Evolutionary conservation across 2,888 invertebrate genomes (phyloP), one percentile per base, ranked within the genome.

Genomic region (Conops quadrifasciatus): DNA sequence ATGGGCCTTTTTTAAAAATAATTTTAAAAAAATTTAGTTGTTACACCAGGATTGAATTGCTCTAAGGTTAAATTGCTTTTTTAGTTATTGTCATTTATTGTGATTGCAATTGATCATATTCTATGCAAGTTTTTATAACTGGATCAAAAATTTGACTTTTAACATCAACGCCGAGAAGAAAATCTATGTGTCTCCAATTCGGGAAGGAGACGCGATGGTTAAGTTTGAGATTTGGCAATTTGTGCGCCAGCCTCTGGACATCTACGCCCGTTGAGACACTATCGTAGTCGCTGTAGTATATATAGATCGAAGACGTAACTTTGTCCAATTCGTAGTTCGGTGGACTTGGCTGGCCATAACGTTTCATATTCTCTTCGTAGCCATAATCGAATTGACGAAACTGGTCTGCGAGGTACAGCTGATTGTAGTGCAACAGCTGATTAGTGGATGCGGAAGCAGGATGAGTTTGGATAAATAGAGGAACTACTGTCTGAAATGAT

Each of bases 361-460:
- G 7, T 0, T 66, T 19, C n/a, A 64, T 24, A 58, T 77, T 79
- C 24, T 58, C 45, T 9, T 26, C 51, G 1, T 1, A 0, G 7
- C 78, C 78, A 24, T 72, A 73, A 67, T 74, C 69, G 24, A 67
- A 60, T 19, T 73, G 70, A 36, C 71, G 64, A 36, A 73, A 73
- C 2, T 60, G 45, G 2, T 67, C 66, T 21, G 67, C 60, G 13
- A 65, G 67, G 45, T 71, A 73, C 45, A 67, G 67, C 36, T 73
- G 73, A 60, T 63, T 60, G 47, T 65, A 73, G 47, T 73, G 73
- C 9, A 73, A 5, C 13, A 71, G 30, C 62, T 80, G 79, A 5
- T 75, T 74, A 1, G 72, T 70, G 0, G 80, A 80, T 3, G 73
- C 59, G 5, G 78, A 78, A 1, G 78, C 77, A 2, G 80, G 80